Base-by-base conservation (phyloP, 2,888 invertebrate genomes). In the Molorchus minor region DNA sequence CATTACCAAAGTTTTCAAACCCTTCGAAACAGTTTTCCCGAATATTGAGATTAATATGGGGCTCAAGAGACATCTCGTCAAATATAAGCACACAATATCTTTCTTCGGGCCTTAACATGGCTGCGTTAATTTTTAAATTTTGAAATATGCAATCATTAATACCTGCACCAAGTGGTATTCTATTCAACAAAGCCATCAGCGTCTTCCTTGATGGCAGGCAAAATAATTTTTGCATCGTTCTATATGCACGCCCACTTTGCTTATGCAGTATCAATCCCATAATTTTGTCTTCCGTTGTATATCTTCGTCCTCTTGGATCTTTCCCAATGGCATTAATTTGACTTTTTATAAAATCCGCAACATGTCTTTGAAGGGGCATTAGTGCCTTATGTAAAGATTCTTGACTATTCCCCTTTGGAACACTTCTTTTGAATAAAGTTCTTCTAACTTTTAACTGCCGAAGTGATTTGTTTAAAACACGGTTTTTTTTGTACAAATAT, bases 241-340 rank as follows among this genome's bases (percentile, higher is more conserved):
- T 41, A 16, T 41, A 41, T 16, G 19, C 19, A 7, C 43, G 21
- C 3, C 43, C 43, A 41, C 21, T 41, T 41, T 41, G 19, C 7
- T 35, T 35, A 2, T 35, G 35, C 2, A 35, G 13, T 4, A 35
- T 35, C 5, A 35, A 15, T 5, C 35, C 35, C n/a, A 35, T 15
- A 15, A 35, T 35, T 35, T 35, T 35, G 12, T 35, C 35, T 4
- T 35, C 35, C 3, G 35, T 35, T 35, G 35, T 12, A 16, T 38
- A 38, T 38, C 38, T 38, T 16, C 13, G 13, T 16, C 38, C 38
- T 4, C 16, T 13, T 4, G 2, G 13, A 4, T 10, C 16, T 38
- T 16, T 38, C 3, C 15, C 10, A 16, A 13, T 38, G 15, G 13
- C 15, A 10, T 2, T 38, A 15, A 38, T 38, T 38, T 38, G 38